These are phyloP conservation scores for Climacteris rufus DNA, from an alignment of 2,113 vertebrate genomes.

Conservation along the genomic window DNA sequence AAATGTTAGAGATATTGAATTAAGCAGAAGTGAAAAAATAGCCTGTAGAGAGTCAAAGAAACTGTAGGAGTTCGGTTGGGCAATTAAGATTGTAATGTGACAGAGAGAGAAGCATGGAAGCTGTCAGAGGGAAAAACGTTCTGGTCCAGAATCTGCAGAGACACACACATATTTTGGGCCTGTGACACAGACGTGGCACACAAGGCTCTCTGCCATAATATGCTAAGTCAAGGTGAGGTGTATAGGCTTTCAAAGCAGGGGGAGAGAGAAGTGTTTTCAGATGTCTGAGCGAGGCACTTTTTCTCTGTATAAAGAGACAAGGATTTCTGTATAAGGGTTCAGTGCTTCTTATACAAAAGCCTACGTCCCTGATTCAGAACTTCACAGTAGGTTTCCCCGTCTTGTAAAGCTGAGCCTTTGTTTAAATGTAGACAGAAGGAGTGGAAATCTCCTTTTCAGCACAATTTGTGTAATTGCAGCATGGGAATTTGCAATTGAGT, in stretches of 20 bases:
- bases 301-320: neutral
- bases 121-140: neutral
- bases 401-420: neutral
- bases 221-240: neutral
- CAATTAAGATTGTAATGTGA: neutral
- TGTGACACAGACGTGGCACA: neutral
- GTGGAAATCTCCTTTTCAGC: neutral
- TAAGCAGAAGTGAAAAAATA: neutral
- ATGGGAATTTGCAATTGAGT: neutral
- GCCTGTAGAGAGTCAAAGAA: neutral
- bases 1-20: constrained; percentile 1
- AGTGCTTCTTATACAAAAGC: neutral
- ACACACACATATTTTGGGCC: neutral
- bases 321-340: neutral
- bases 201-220: neutral
- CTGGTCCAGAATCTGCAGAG: neutral
- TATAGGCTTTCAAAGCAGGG: neutral
- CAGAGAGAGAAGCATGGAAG: neutral
- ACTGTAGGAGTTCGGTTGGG: neutral
- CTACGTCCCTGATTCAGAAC: neutral
- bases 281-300: neutral
- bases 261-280: neutral
- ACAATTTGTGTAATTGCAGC: neutral
- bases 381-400: neutral
- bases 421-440: neutral